Percentiles rank a stretch among this genome's conserved stretches.
Evolutionary conservation across 1,140 invertebrate species (phyloP).

Genomic region (Bombus ignitus): DNA sequence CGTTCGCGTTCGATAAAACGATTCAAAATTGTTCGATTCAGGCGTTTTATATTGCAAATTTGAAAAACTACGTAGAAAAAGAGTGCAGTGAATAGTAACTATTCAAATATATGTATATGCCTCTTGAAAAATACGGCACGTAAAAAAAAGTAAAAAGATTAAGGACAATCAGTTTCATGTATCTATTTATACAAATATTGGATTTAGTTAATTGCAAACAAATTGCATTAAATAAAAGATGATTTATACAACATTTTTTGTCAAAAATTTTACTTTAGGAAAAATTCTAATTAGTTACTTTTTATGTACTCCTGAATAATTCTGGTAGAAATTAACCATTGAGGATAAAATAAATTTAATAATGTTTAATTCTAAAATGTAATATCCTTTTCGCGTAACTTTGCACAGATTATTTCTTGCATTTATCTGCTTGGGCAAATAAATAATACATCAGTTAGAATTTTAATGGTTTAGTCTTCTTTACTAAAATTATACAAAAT

Average conservation of each 20-base stretch:
- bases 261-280: not conserved
- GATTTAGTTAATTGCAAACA: no score
- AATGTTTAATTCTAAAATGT: not conserved
- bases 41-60: not conserved
- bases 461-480: not conserved
- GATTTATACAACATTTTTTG: not conserved
- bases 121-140: not conserved
- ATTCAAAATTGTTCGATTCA: conserved; percentile 30
- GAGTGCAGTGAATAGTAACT: not conserved
- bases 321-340: not conserved
- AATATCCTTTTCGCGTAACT: not conserved
- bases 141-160: not conserved
- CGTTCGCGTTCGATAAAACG: conserved; percentile 28
- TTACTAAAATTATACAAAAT: not conserved
- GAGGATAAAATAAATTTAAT: not conserved
- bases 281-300: not conserved
- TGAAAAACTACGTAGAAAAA: not conserved
- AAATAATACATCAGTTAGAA: not conserved
- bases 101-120: not conserved
- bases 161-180: not conserved
- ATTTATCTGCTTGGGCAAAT: not conserved
- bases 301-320: not conserved
- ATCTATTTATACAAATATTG: not conserved
- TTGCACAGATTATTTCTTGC: not conserved
- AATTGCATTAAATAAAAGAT: not conserved